Conservation (phyloP, 2,797 vertebrate genomes). For the Epinephelus awoara region DNA sequence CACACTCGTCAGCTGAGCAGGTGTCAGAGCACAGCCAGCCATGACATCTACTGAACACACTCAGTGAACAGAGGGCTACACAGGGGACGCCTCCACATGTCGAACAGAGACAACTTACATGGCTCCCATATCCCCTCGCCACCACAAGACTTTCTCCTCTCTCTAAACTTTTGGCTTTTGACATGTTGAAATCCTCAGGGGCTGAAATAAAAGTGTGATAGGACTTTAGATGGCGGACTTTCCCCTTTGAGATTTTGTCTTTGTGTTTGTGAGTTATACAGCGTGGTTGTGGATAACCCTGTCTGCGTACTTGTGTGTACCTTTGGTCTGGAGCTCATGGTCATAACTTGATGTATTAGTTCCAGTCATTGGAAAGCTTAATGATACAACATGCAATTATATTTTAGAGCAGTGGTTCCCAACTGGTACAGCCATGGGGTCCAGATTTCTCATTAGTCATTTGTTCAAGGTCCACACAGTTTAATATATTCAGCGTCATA, state of each 20-base stretch:
- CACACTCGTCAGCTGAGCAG: constrained; percentile 37
- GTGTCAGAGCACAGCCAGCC: constrained; percentile 72
- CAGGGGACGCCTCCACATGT: constrained; percentile 69
- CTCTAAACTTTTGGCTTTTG: constrained; percentile 63
- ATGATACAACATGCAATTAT: background rate
- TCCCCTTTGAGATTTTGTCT: constrained; percentile 5
- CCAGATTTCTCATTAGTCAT: too few species aligned
- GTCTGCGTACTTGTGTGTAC: background rate
- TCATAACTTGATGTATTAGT: background rate
- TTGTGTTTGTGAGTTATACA: constrained; percentile 13
- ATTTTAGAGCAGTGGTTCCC: background rate
- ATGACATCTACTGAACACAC: constrained; percentile 53
- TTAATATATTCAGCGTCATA: too few species aligned
- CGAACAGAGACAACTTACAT: constrained; percentile 68
- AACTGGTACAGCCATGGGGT: too few species aligned
- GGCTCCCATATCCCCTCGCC: constrained; percentile 53
- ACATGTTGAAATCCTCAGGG: constrained; percentile 56
- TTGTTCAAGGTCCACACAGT: too few species aligned
- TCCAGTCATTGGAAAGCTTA: background rate
- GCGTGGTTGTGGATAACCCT: background rate
- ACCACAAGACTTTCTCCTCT: constrained; percentile 36
- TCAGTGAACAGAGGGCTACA: constrained; percentile 43
- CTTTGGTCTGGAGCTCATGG: background rate
- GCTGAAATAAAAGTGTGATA: constrained; percentile 35
- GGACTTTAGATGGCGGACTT: constrained; percentile 8